A percentile compares a stretch with the other conserved stretches of the same genome.
These are phyloP conservation scores for Cassiopea andromeda DNA, from an alignment of 30 jellyfish, hydroid and myxozoan genomes.

Conservation along the genomic window DNA sequence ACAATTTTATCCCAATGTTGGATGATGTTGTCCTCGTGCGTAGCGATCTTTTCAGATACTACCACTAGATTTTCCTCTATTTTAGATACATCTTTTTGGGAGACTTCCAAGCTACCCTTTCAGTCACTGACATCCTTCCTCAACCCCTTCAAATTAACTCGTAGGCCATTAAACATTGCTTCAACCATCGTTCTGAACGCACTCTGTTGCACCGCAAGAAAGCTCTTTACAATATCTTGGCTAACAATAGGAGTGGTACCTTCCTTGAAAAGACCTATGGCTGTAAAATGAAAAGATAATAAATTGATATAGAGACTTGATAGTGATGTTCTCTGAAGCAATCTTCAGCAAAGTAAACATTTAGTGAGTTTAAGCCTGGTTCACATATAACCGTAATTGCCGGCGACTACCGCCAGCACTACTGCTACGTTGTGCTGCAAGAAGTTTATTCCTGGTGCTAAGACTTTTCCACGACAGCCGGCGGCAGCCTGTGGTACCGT, in stretches of 20 bases:
- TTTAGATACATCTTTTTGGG: constrained; percentile 1
- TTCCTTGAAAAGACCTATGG: too few relatives aligned
- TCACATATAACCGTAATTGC: too few relatives aligned
- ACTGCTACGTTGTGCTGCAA: too few relatives aligned
- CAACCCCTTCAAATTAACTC: constrained; percentile 11
- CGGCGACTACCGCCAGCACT: too few relatives aligned
- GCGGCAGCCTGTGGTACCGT: too few relatives aligned
- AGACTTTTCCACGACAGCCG: too few relatives aligned
- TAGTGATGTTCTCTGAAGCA: too few relatives aligned
- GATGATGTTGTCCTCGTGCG: constrained; percentile 10
- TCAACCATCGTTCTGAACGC: constrained; percentile 25
- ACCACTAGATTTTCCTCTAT: constrained; percentile 1
- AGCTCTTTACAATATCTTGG: constrained; percentile 6
- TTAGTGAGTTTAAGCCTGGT: too few relatives aligned
- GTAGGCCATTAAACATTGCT: constrained; percentile 17
- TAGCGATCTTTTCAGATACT: constrained; percentile 2
- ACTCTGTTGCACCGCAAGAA: constrained; percentile 11
- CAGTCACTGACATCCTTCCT: constrained; percentile 21
- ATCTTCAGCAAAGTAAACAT: too few relatives aligned
- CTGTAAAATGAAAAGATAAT: too few relatives aligned
- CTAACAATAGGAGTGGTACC: neutral
- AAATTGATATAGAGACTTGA: too few relatives aligned
- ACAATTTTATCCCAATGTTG: neutral
- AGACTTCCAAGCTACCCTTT: constrained; percentile 18
- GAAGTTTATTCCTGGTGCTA: too few relatives aligned